Evolutionary conservation across 2,888 invertebrate species (phyloP).

Genomic region (Falcaria lacertinaria): DNA sequence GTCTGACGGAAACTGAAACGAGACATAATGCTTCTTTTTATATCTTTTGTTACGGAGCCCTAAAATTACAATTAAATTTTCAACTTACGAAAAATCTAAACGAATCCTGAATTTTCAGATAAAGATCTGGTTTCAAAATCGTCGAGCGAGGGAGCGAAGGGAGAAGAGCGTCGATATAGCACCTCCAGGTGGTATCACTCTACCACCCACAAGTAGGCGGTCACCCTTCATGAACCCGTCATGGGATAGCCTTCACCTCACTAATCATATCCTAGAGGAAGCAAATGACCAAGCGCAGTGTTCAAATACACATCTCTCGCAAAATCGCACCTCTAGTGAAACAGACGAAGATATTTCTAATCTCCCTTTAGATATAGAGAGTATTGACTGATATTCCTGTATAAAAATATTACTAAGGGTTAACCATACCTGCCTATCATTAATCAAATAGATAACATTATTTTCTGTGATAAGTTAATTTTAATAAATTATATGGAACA

Average conservation of each 20-base stretch:
- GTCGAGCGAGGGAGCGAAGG: slow-evolving; percentile 86
- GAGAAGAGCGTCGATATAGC: slow-evolving; percentile 72
- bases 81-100: too few species aligned
- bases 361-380: slow-evolving; percentile 57
- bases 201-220: slow-evolving; percentile 42
- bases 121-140: slow-evolving; percentile 91
- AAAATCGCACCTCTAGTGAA: slow-evolving; percentile 5
- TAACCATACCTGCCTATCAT: too few species aligned
- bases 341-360: slow-evolving; percentile 33
- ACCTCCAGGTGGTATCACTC: slow-evolving; percentile 51
- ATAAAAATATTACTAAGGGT: too few species aligned
- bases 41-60: too few species aligned
- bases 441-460: too few species aligned
- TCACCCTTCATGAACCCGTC: not conserved
- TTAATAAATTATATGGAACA: too few species aligned
- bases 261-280: not conserved
- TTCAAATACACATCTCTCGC: not conserved
- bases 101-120: slow-evolving; percentile 41
- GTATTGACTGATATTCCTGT: slow-evolving; percentile 34
- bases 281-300: not conserved
- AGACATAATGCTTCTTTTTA: too few species aligned
- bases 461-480: too few species aligned
- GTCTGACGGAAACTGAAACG: too few species aligned
- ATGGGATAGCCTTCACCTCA: not conserved
- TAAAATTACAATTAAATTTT: too few species aligned